Percentiles rank a stretch among this genome's conserved stretches.
phyloP scores from a whole-genome alignment of 2,797 vertebrate species.

The Botia kubotai region DNA sequence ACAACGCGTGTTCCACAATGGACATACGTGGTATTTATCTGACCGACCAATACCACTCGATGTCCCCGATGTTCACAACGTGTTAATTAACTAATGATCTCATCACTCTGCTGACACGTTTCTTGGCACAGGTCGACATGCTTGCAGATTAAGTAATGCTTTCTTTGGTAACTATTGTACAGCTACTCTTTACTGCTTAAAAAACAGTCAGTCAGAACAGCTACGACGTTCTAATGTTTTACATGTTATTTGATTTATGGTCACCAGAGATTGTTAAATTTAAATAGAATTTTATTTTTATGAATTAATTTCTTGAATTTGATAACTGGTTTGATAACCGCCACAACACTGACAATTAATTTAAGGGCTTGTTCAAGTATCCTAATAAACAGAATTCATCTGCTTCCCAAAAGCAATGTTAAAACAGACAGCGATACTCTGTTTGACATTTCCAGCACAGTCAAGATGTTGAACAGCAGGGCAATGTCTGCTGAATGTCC shows the following conservation, averaged over 20 bases:
- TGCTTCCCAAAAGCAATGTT: conserved; percentile 75
- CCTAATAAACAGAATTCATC: conserved; percentile 65
- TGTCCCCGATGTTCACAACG: conserved; percentile 67
- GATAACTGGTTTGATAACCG: background rate
- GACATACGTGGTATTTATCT: conserved; percentile 36
- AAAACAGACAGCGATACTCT: conserved; percentile 76
- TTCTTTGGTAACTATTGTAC: conserved; percentile 65
- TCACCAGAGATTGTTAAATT: background rate
- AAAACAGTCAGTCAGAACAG: conserved; percentile 43
- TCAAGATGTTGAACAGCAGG: conserved; percentile 82
- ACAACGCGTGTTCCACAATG: conserved; percentile 36
- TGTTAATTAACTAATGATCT: conserved; percentile 70
- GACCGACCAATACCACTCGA: conserved; percentile 56
- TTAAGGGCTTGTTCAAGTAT: conserved; percentile 48
- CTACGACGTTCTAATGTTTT: background rate
- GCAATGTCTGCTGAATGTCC: conserved; percentile 32
- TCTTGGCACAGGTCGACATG: conserved; percentile 60
- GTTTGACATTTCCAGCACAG: conserved; percentile 74
- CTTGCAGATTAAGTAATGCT: conserved; percentile 61
- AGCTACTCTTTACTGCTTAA: conserved; percentile 47
- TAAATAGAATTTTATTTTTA: background rate
- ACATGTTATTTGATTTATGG: conserved; percentile 1
- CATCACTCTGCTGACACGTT: conserved; percentile 63
- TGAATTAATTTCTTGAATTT: background rate
- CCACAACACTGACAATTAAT: conserved; percentile 40